Evolutionary conservation across 2,113 vertebrate species (phyloP).

Genomic region (Dromaius novaehollandiae): DNA sequence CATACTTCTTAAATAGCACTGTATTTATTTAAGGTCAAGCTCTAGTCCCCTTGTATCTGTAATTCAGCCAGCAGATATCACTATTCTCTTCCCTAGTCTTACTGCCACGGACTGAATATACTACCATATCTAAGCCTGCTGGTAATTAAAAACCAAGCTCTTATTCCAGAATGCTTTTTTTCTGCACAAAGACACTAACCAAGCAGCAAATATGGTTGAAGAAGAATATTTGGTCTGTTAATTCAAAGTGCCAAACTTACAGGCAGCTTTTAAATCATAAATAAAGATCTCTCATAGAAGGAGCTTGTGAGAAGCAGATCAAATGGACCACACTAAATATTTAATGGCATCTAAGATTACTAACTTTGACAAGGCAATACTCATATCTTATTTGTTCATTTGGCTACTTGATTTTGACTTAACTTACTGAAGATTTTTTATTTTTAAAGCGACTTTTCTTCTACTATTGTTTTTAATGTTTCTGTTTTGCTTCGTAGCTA

Average conservation of each 20-base stretch:
- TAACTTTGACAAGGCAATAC: constrained; percentile 45
- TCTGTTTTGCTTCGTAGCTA: not conserved
- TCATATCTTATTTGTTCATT: constrained; percentile 37
- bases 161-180: not conserved
- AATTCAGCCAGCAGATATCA: not conserved
- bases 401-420: constrained; percentile 17
- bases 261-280: constrained; percentile 39
- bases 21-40: not conserved
- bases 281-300: constrained; percentile 22
- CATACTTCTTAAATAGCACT: not conserved
- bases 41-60: not conserved
- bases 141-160: not conserved
- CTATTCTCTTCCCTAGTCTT: not conserved
- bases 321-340: constrained; percentile 69
- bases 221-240: not conserved
- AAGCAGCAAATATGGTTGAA: not conserved
- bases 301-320: constrained; percentile 69
- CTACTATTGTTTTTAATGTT: not conserved
- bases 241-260: not conserved
- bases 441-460: not conserved
- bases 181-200: not conserved
- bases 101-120: not conserved
- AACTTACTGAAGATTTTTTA: not conserved
- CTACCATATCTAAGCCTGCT: not conserved
- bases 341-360: constrained; percentile 78